Evolutionary conservation across 2,797 vertebrate genomes (phyloP), one percentile per base, ranked within the genome.

Genomic region (Stomatorhinus walkeri): DNA sequence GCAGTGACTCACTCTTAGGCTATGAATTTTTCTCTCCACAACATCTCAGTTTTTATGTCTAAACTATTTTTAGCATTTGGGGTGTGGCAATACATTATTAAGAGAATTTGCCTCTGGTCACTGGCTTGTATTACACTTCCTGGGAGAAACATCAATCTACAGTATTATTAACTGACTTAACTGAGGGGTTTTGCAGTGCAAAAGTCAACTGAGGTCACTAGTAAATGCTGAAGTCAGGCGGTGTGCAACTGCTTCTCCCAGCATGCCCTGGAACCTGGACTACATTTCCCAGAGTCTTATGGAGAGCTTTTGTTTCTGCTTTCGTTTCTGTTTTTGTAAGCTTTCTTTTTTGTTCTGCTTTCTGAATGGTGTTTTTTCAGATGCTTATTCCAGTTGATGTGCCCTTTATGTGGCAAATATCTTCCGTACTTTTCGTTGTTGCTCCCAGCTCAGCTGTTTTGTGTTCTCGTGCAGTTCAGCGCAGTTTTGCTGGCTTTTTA

Each of bases 211-310:
- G 90, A 86, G 43, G 87, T 91, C 90, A 90, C 91, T 88, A 72
- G 91, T 88, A 84, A 93, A 91, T 91, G 92, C 90, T 91, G 89
- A 92, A 91, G 91, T 92, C 91, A 88, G 52, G 85, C 90, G 89
- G 89, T 84, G 49, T 88, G 64, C 84, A 88, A 84, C 84, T 56
- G 49, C 89, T 89, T 87, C 90, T 87, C 43, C 86, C 28, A 28
- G 91, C 93, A 93, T 93, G 90, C 91, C 93, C 92, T 91, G 56
- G 90, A 95, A 86, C 90, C 88, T 91, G 56, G 90, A 95, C 94
- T 94, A 87, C 94, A 91, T 93, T 90, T 72, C 93, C 93, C 94
- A 95, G 90, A 94, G 92, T 93, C 81, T 93, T 89, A 89, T 90
- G 90, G 90, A 40, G 90, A 91, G 91, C 93, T 92, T 91, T 90